Conservation (phyloP, 1,140 invertebrate genomes). For the Armadillidium nasatum region DNA sequence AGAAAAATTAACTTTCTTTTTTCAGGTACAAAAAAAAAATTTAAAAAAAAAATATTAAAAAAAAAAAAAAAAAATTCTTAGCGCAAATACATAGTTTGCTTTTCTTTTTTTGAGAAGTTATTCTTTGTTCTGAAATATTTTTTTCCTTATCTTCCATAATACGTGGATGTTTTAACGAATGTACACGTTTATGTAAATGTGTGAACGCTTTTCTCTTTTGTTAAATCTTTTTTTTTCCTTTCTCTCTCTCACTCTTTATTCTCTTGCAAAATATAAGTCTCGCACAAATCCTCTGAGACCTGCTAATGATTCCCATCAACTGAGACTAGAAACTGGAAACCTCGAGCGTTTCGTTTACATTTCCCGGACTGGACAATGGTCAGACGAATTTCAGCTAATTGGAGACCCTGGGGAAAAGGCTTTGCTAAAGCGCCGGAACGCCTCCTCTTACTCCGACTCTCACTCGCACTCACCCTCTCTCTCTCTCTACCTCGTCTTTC, state of each 20-base stretch:
- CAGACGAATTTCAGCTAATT: conserved; percentile 1
- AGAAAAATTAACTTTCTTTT: too few relatives aligned
- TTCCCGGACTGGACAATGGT: conserved; percentile 1
- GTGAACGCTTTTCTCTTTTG: background rate
- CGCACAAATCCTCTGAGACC: background rate
- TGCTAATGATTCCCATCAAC: conserved; percentile 9
- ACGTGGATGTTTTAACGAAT: background rate
- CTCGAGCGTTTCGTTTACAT: conserved; percentile 7
- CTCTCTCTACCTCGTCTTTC: too few relatives aligned
- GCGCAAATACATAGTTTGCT: background rate
- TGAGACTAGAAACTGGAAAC: conserved; percentile 3
- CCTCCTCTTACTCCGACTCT: too few relatives aligned
- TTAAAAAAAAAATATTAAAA: too few relatives aligned
- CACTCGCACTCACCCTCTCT: too few relatives aligned
- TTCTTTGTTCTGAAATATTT: conserved; percentile 8
- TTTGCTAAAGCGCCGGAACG: too few relatives aligned
- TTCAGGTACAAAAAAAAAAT: background rate
- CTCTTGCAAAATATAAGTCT: background rate
- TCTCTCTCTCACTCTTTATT: background rate
- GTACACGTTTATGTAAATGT: background rate
- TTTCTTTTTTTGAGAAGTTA: background rate
- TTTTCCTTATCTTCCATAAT: background rate
- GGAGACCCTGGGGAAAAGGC: background rate
- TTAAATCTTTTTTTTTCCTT: background rate
- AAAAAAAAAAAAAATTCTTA: background rate